These are phyloP conservation scores for Globicephala melas DNA, from an alignment of 2,113 vertebrate genomes.

Conservation along the genomic window DNA sequence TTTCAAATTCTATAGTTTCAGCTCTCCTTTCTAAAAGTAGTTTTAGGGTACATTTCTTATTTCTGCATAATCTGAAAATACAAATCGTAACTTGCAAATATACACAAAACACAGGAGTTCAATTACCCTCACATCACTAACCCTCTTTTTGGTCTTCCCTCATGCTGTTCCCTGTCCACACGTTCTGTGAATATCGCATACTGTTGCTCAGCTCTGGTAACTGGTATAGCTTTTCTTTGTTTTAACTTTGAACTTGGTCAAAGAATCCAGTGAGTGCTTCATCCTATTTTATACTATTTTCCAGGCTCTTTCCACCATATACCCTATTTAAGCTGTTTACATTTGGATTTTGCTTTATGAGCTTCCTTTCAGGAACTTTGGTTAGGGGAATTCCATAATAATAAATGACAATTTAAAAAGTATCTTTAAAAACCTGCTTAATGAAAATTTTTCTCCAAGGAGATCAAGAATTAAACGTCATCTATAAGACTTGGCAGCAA, in stretches of 20 bases:
- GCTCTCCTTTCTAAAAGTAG: slow-evolving; percentile 50
- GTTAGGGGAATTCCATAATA: background rate
- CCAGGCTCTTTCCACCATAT: background rate
- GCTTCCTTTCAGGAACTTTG: background rate
- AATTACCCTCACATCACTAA: background rate
- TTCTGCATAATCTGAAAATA: background rate
- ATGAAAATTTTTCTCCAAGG: slow-evolving; percentile 15
- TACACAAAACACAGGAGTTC: background rate
- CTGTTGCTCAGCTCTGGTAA: background rate
- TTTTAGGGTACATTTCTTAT: slow-evolving; percentile 17
- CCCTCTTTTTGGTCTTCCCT: background rate
- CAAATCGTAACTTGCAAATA: slow-evolving; percentile 30
- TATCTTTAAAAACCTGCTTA: background rate
- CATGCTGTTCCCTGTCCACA: background rate
- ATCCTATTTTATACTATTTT: background rate
- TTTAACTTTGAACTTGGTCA: background rate
- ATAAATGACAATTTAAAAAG: background rate
- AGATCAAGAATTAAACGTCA: slow-evolving; percentile 15
- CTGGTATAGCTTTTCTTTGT: background rate
- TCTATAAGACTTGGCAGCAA: background rate
- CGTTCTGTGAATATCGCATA: background rate
- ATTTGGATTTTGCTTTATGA: background rate
- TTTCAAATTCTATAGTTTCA: slow-evolving; percentile 44
- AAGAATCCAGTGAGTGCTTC: background rate
- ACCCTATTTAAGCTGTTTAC: background rate